Evolutionary conservation across 2,113 vertebrate genomes (phyloP).

Genomic region (Cryptoleucopteryx plumbea): DNA sequence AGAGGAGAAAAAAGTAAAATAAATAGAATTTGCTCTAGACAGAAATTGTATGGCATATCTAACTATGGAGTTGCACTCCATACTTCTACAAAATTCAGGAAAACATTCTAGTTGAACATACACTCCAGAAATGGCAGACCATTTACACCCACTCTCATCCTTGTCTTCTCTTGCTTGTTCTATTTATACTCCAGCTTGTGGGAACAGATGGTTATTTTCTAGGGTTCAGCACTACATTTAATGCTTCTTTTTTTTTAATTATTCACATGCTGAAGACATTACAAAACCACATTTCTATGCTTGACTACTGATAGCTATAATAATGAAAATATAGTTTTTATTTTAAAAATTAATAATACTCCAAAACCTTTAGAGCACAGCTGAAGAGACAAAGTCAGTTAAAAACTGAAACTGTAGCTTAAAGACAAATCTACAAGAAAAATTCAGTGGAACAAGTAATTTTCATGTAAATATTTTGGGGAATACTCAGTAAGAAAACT

Average conservation of each 20-base stretch:
- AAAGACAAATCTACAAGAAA: neutral
- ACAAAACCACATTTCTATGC: neutral
- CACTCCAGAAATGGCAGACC: slow-evolving; percentile 11
- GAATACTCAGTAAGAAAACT: neutral
- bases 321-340: neutral
- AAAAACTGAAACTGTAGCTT: neutral
- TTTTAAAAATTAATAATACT: neutral
- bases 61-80: neutral
- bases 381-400: neutral
- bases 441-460: neutral
- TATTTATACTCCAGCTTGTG: slow-evolving; percentile 48
- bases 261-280: slow-evolving; percentile 3
- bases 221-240: slow-evolving; percentile 14
- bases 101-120: neutral
- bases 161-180: neutral
- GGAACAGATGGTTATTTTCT: slow-evolving; percentile 58
- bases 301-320: neutral
- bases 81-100: neutral
- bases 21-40: neutral
- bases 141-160: slow-evolving; percentile 40
- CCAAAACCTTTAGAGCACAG: neutral
- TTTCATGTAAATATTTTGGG: neutral
- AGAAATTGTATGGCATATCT: neutral
- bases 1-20: neutral
- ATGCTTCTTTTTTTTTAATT: neutral